These are phyloP conservation scores for Canis aureus DNA, from an alignment of 2,113 vertebrate genomes.

Conservation along the genomic window DNA sequence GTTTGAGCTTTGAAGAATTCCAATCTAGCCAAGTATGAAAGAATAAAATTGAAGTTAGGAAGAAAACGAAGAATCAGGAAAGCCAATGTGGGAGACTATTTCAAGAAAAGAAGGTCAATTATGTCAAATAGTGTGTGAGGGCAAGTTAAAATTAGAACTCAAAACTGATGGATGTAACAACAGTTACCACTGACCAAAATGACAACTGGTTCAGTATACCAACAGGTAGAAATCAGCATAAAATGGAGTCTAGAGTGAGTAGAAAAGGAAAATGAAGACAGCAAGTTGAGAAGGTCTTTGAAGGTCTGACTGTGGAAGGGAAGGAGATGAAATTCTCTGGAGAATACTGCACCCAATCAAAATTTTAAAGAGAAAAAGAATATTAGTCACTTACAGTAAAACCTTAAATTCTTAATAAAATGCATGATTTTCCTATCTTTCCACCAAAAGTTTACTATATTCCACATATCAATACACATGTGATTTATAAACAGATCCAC, in stretches of 20 bases:
- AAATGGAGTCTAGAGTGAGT: neutral
- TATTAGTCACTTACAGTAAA: constrained; percentile 21
- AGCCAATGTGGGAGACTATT: neutral
- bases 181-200: neutral
- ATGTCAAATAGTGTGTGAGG: neutral
- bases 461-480: neutral
- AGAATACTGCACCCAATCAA: neutral
- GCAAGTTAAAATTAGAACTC: neutral
- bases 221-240: neutral
- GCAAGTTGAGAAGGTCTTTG: neutral
- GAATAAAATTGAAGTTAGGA: neutral
- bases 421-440: neutral
- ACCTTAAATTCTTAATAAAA: constrained; percentile 58
- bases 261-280: neutral
- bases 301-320: neutral
- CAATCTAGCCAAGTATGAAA: constrained; percentile 18
- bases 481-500: constrained; percentile 46
- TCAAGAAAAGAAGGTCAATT: neutral
- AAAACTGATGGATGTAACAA: neutral
- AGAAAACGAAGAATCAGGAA: constrained; percentile 30
- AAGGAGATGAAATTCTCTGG: neutral
- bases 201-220: neutral
- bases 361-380: neutral
- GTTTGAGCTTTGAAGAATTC: constrained; percentile 28
- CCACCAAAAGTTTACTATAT: neutral